Evolutionary conservation across 2,888 invertebrate genomes (phyloP).

Genomic region (Folsomia manolachei): DNA sequence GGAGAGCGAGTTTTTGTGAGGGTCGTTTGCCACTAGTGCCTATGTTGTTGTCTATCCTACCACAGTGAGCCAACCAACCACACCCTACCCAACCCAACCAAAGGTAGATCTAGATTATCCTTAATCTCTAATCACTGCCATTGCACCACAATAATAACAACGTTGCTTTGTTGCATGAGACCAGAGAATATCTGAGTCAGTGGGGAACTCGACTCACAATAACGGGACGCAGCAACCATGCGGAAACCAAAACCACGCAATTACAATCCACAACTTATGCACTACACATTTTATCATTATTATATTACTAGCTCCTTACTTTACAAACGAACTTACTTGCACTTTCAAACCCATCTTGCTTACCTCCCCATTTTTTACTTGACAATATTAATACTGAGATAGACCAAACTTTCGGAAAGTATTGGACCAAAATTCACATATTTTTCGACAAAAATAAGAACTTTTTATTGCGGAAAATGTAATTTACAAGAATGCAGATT

Average conservation of each 20-base stretch:
- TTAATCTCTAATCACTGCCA: background rate
- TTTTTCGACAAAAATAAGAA: too few species aligned
- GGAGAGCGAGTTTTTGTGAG: constrained; percentile 9
- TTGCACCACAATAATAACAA: background rate
- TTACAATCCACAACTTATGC: background rate
- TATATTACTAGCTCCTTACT: background rate
- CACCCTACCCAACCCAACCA: background rate
- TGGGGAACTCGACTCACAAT: constrained; percentile 1
- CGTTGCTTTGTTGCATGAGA: background rate
- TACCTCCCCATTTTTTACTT: background rate
- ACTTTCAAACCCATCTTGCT: background rate
- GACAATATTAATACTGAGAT: background rate
- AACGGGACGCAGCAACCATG: constrained; percentile 14
- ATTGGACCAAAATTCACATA: too few species aligned
- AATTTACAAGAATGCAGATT: too few species aligned
- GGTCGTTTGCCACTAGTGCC: background rate
- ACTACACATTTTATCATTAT: background rate
- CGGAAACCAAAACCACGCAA: constrained; percentile 9
- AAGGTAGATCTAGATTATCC: background rate
- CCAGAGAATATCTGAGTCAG: constrained; percentile 1
- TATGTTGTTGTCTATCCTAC: too few species aligned
- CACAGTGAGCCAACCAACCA: background rate
- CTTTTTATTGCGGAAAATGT: too few species aligned
- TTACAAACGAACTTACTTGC: too few species aligned
- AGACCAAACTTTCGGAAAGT: background rate